Evolutionary conservation across 2,797 vertebrate species (phyloP).

Genomic region (Thamnophis elegans): DNA sequence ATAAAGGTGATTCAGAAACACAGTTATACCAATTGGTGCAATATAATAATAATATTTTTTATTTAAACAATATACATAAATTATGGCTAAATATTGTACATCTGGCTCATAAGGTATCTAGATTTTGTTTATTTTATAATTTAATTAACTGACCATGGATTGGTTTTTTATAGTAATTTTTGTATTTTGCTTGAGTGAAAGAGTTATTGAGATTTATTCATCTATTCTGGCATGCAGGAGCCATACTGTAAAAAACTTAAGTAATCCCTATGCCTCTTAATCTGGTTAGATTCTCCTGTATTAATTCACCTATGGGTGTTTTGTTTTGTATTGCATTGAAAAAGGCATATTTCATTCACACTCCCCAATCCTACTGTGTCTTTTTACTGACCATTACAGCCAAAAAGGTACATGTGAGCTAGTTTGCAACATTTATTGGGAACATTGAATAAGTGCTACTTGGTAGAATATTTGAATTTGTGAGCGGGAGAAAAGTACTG

Average conservation of each 20-base stretch:
- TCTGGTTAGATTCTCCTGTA: background rate
- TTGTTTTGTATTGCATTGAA: background rate
- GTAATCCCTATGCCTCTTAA: background rate
- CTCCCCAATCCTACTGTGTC: background rate
- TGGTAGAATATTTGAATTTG: background rate
- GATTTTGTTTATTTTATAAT: background rate
- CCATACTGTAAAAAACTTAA: background rate
- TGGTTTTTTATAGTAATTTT: background rate
- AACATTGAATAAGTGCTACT: background rate
- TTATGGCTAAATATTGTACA: background rate
- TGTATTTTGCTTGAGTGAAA: background rate
- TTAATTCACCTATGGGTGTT: background rate
- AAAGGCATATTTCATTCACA: background rate
- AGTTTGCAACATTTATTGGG: background rate
- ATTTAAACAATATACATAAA: background rate
- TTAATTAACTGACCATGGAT: background rate
- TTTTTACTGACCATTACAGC: background rate
- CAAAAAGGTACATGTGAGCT: background rate
- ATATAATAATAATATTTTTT: background rate
- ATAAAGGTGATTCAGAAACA: background rate
- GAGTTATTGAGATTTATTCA: background rate
- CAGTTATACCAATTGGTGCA: background rate
- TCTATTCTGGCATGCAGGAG: constrained; percentile 24
- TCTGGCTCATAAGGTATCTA: background rate
- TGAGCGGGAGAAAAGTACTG: background rate